phyloP scores from a whole-genome alignment of 2,888 invertebrate species.

The Tipula lateralis region DNA sequence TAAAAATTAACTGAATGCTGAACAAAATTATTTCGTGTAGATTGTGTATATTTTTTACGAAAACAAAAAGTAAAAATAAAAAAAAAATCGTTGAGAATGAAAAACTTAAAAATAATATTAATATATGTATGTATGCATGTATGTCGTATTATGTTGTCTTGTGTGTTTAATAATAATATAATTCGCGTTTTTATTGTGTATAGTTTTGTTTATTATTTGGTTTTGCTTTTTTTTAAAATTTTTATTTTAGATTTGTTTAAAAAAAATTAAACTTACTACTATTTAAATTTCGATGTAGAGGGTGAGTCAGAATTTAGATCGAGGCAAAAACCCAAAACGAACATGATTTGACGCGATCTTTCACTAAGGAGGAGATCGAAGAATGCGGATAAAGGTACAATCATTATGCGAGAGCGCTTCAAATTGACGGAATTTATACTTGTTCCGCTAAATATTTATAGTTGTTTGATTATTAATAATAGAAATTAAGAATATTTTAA shows the following conservation, averaged over 20 bases:
- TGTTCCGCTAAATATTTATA: no score
- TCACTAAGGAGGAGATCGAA: no score
- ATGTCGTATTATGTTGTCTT: background rate
- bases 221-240: background rate
- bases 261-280: background rate
- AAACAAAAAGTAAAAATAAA: background rate
- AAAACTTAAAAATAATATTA: slow-evolving; percentile 11
- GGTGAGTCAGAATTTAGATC: background rate
- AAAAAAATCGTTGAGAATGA: background rate
- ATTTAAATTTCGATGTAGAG: background rate
- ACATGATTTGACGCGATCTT: background rate
- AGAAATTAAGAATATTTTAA: no score
- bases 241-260: background rate
- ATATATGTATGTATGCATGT: background rate
- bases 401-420: no score
- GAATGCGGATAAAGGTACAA: no score
- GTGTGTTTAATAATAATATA: background rate
- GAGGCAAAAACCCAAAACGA: background rate
- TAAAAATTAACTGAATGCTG: slow-evolving; percentile 11
- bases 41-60: slow-evolving; percentile 4
- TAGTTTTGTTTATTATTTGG: background rate
- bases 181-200: background rate
- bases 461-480: no score
- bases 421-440: no score
- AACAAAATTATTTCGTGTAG: background rate